Evolutionary conservation across 2,113 vertebrate genomes (phyloP), one percentile per base, ranked within the genome.

Genomic region (Lasiurus cinereus): DNA sequence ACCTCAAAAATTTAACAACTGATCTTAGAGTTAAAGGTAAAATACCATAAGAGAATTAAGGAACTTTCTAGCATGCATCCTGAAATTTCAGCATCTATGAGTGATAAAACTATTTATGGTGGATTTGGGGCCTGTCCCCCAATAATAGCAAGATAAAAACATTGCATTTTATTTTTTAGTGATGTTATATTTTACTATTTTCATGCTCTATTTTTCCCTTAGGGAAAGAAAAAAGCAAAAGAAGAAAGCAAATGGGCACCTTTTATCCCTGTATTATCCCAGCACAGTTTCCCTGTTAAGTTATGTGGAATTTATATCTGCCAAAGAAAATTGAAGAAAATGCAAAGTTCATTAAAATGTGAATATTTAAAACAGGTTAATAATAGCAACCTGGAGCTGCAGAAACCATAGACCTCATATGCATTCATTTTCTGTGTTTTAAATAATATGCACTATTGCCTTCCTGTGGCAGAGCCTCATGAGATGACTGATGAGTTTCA

Each of bases 331-430:
- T 52, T n/a, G 48, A 93, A 91, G 79, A 95, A 90, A 93, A 96
- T 79, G 62, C 48, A 88, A 94, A 95, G 33, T 62, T 95, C 39
- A 80, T 88, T 73, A 95, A 90, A 92, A 72, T 92, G 27, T 82
- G 54, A 92, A 77, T 90, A 92, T 93, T 87, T 76, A 92, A 90
- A 84, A 73, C 22, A 6, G 16, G 92, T 82, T 87, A 92, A 93
- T n/a, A 82, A 72, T 67, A 21, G 84, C 64, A 94, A 39, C 59
- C 9, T 73, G n/a, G 50, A 88, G 92, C 62, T 36, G 48, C 24
- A 78, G 83, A 90, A 91, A 80, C 29, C 16, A 39, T 46, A 54
- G 27, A n/a, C 64, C 39, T 83, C 18, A 87, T 91, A 70, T 67
- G 56, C 19, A 85, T 48, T 77, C n/a, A 90, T 84, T 83, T 92